These are phyloP conservation scores for Perithous albicinctus DNA, from an alignment of 2,888 invertebrate species.

Conservation along the genomic window DNA sequence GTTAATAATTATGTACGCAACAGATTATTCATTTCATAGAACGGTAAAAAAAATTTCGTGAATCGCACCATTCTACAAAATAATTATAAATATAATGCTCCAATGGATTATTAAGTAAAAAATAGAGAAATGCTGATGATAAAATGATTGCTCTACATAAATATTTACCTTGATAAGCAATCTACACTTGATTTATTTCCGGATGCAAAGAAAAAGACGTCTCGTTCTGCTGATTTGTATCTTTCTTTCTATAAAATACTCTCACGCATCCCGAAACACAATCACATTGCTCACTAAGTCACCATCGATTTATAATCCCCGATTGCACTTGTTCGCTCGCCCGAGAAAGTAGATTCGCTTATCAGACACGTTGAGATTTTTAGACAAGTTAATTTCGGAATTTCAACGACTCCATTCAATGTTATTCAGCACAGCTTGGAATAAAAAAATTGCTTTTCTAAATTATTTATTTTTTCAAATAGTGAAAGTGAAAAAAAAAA, in stretches of 20 bases:
- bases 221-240: constrained; percentile 3
- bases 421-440: not conserved
- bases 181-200: constrained; percentile 14
- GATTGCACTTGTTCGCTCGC: constrained; percentile 51
- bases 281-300: constrained; percentile 54
- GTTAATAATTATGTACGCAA: no score
- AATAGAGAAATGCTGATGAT: not conserved
- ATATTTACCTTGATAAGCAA: constrained; percentile 47
- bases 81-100: not conserved
- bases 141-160: not conserved
- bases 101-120: not conserved
- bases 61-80: no score
- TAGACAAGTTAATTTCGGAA: constrained; percentile 2
- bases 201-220: not conserved
- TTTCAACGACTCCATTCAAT: not conserved
- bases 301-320: constrained; percentile 58
- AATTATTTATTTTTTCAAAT: not conserved
- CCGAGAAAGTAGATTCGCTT: constrained; percentile 38
- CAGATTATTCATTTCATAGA: no score
- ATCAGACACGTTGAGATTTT: constrained; percentile 41
- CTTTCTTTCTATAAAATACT: constrained; percentile 5
- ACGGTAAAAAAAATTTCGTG: no score
- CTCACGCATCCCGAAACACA: constrained; percentile 38
- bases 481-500: not conserved
- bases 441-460: not conserved